A percentile compares a stretch with the other conserved stretches of the same genome.
phyloP scores from a whole-genome alignment of 2,888 invertebrate genomes.

The Sisyra nigra region DNA sequence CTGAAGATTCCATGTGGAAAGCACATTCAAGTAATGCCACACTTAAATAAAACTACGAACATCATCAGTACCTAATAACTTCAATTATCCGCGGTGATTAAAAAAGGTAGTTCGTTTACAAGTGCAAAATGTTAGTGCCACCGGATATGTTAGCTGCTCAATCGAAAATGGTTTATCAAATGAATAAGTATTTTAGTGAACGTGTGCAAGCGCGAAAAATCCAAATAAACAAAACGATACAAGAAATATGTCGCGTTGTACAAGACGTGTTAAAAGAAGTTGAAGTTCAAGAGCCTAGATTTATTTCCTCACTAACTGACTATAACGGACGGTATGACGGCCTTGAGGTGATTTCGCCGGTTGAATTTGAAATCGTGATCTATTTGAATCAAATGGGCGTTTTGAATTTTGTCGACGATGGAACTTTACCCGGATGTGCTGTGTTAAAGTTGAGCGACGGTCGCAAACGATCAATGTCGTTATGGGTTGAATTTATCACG shows the following conservation, averaged over 20 bases:
- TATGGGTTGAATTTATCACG: slow-evolving; percentile 96
- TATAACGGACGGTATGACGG: slow-evolving; percentile 86
- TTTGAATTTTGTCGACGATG: slow-evolving; percentile 93
- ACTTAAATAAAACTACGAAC: neutral
- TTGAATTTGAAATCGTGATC: slow-evolving; percentile 86
- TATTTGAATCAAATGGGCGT: slow-evolving; percentile 97
- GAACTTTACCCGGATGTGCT: slow-evolving; percentile 83
- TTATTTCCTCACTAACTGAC: slow-evolving; percentile 79
- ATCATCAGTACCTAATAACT: neutral
- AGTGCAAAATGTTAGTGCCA: slow-evolving; percentile 65
- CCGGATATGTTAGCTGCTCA: slow-evolving; percentile 90
- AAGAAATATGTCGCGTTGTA: slow-evolving; percentile 80
- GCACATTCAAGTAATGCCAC: neutral
- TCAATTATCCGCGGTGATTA: neutral
- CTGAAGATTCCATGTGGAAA: no score
- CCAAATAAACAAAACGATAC: slow-evolving; percentile 72
- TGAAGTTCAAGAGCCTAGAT: slow-evolving; percentile 85
- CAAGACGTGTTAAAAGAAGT: slow-evolving; percentile 92
- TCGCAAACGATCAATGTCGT: slow-evolving; percentile 88
- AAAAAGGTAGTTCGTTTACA: neutral
- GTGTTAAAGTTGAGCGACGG: slow-evolving; percentile 90
- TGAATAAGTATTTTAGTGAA: slow-evolving; percentile 87
- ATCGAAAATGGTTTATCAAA: slow-evolving; percentile 87
- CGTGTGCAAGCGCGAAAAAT: slow-evolving; percentile 75
- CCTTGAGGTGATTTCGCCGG: slow-evolving; percentile 82